Evolutionary conservation across 2,113 vertebrate species (phyloP), one percentile per base, ranked within the genome.

Genomic region (Bufo bufo): DNA sequence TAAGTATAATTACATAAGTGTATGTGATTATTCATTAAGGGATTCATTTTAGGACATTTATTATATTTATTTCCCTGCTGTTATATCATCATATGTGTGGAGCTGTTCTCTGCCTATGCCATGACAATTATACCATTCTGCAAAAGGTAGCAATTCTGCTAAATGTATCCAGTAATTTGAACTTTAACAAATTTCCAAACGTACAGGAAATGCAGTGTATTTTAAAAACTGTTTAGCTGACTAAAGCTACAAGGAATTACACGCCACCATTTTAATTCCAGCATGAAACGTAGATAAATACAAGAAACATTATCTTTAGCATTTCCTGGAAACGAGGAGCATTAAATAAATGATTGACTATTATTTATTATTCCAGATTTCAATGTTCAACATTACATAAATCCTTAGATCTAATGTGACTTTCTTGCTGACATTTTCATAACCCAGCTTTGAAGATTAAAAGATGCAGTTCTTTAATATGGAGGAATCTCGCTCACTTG

Each of bases 391-490:
- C 33, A 59, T 47, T 23, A 74, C 59, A 77, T 74, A 82, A 87
- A 87, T 87, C 78, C 13, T 69, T 47, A 56, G 23, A 69, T 49
- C 80, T 20, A 58, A 82, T 58, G 33, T 56, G 54, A 56, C 66
- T 82, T 80, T 58, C 52, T 45, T 14, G 19, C 63, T 72, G 86
- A 87, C 86, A 82, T 82, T 82, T 87, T 87, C 54, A 78, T 69
- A 56, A 79, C 75, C 63, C 66, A 33, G 59, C 86, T 82, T 74
- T 74, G 79, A 82, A 61, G 78, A 87, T 87, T 72, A 82, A 87
- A 82, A 87, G 66, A 87, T 87, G 78, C 65, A 33, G 66, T 74
- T 79, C 43, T 87, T 82, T 74, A 87, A 74, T 75, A 50, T 87
- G 23, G 61, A 59, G 69, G 77, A 82, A 59, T 87, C 19, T 61